Percentiles rank a stretch among this genome's conserved stretches.
These are phyloP conservation scores for Agapostemon virescens DNA, from an alignment of 2,888 invertebrate genomes.

Conservation along the genomic window DNA sequence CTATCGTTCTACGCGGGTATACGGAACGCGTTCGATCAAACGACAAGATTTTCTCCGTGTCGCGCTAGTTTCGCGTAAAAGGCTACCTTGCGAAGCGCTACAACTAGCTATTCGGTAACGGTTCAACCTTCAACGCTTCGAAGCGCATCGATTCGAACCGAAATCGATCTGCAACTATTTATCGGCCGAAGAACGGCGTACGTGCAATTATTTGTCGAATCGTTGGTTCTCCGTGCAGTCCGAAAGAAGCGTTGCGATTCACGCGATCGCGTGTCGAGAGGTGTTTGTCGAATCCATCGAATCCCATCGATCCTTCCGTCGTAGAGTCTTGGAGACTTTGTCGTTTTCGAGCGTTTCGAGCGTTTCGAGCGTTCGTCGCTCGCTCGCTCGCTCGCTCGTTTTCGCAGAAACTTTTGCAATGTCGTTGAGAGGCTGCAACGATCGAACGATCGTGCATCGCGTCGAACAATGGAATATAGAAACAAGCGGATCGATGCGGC, in stretches of 20 bases:
- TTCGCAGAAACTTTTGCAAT: conserved; percentile 12
- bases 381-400: too few relatives aligned
- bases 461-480: not conserved
- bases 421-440: not conserved
- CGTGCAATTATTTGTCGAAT: conserved; percentile 5
- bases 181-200: not conserved
- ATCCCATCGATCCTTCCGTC: conserved; percentile 16
- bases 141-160: not conserved
- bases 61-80: too few relatives aligned
- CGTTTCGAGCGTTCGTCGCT: too few relatives aligned
- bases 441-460: too few relatives aligned
- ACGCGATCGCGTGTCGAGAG: conserved; percentile 50
- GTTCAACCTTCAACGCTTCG: not conserved
- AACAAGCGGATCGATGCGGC: not conserved
- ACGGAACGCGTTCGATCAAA: too few relatives aligned
- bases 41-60: too few relatives aligned
- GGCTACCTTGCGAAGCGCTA: too few relatives aligned
- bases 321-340: not conserved
- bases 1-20: too few relatives aligned
- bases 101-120: too few relatives aligned
- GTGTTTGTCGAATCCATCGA: conserved; percentile 32
- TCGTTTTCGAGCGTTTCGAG: too few relatives aligned
- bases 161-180: not conserved
- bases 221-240: not conserved
- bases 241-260: conserved; percentile 23